Evolutionary conservation across 2,113 vertebrate genomes (phyloP).

Genomic region (Cacatua alba): DNA sequence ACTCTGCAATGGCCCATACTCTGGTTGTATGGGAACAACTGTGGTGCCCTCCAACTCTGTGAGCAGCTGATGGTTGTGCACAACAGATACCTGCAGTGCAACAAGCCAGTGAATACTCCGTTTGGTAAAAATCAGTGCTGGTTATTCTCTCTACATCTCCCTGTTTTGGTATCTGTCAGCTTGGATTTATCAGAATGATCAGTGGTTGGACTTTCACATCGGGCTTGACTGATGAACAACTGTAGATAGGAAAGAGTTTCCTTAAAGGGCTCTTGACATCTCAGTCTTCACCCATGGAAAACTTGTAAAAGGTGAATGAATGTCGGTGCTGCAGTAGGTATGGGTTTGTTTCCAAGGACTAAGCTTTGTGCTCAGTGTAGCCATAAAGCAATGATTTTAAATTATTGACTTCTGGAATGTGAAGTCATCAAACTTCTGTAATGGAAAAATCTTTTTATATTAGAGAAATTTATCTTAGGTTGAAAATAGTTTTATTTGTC

Average conservation of each 20-base stretch:
- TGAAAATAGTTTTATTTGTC: background rate
- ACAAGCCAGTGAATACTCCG: background rate
- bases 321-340: background rate
- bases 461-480: background rate
- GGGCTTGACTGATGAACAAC: background rate
- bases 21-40: background rate
- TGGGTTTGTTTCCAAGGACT: background rate
- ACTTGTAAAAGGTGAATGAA: background rate
- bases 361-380: background rate
- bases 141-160: background rate
- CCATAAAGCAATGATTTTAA: background rate
- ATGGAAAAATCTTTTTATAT: background rate
- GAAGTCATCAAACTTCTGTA: background rate
- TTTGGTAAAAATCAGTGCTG: background rate
- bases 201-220: background rate
- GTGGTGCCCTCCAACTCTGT: background rate
- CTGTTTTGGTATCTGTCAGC: background rate
- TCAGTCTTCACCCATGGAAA: background rate
- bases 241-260: background rate
- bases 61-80: background rate
- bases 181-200: background rate
- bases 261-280: background rate
- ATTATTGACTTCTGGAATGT: background rate
- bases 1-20: background rate
- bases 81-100: background rate